phyloP scores from a whole-genome alignment of 2,797 vertebrate species.

The Forpus xanthops region DNA sequence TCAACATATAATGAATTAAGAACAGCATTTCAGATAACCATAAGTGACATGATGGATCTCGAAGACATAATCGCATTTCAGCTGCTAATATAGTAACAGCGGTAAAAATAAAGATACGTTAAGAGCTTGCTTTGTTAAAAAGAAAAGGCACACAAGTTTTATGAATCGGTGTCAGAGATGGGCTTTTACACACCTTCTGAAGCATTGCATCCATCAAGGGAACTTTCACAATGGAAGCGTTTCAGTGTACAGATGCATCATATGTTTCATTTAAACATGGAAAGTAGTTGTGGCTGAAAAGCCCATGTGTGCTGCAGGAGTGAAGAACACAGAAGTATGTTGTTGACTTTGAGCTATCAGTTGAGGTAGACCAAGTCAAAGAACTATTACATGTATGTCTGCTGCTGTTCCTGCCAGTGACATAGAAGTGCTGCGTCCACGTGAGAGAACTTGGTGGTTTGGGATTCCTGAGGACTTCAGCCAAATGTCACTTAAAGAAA shows the following conservation, averaged over 20 bases:
- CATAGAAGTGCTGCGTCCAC: neutral
- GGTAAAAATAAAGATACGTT: neutral
- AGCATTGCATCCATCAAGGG: neutral
- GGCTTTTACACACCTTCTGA: neutral
- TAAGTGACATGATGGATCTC: constrained; percentile 6
- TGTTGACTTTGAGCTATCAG: neutral
- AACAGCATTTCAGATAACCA: neutral
- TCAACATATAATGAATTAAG: constrained; percentile 12
- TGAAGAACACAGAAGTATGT: neutral
- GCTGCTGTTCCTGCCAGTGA: neutral
- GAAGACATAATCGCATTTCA: constrained; percentile 17
- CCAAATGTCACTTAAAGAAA: neutral
- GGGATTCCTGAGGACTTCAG: neutral
- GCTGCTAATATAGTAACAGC: neutral
- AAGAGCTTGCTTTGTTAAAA: neutral
- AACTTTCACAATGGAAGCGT: neutral
- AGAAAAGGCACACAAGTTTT: neutral
- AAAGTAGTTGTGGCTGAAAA: neutral
- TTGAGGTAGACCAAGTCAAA: neutral
- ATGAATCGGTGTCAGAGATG: neutral
- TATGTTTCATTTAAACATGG: neutral
- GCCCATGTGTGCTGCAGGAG: neutral
- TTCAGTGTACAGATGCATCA: neutral
- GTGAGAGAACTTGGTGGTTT: neutral
- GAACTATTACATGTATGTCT: neutral